Base-by-base conservation (phyloP, 2,888 invertebrate species). In the Deilephila porcellus region DNA sequence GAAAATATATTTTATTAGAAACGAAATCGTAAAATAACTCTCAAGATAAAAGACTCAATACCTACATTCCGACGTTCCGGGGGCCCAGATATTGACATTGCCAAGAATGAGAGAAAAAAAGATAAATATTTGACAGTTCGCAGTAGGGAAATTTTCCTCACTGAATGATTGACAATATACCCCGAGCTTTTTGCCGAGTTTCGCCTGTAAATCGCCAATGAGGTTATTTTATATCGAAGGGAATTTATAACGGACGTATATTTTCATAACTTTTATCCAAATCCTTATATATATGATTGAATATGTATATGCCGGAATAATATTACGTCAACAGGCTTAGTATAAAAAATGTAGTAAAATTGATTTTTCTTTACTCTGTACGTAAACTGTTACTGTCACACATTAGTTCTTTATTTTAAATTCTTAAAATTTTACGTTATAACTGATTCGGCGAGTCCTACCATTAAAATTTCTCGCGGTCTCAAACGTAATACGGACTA, bases 51-150 rank as follows among this genome's bases (percentile, higher is more conserved):
- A 84, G 85, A 86, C 86, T 90, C 83, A 85, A 87, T 89, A 85
- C 86, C 85, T 84, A 87, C 86, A 89, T 88, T 85, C 86, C 85
- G 77, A 81, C 84, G 85, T 87, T 87, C 85, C 79, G 80, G 77
- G 79, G 79, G 83, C 78, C 32, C 82, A 79, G 82, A 88, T 90
- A 91, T 91, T 90, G 90, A 88, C 88, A 88, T 89, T 85, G 83
- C 85, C 80, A 84, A 80, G 81, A 85, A 85, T 85, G 85, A 83
- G 86, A 85, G 85, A 86, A 86, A 85, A 82, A 82, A 85, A 85
- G 82, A 88, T 86, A 87, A 88, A 90, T 88, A 91, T 91, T 90
- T 91, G 90, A 90, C 88, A 88, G 86, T 88, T 86, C 82, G 83
- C 84, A 83, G 86, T 84, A 83, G 83, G 83, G 81, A 86, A 86